phyloP scores from a whole-genome alignment of 1,140 invertebrate genomes.

The Penaeus japonicus region DNA sequence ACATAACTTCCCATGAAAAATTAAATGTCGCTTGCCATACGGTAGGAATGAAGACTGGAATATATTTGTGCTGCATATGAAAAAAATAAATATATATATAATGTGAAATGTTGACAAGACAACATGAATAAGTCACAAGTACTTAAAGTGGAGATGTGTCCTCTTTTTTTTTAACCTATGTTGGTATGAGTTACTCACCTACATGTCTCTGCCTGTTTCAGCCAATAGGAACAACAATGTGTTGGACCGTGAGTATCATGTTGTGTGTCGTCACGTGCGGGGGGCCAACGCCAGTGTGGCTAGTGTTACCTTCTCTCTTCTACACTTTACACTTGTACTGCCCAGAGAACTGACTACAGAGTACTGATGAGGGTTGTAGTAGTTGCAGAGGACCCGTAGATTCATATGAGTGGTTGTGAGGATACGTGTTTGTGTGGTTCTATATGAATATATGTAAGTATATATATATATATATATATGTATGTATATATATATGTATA shows the following conservation, averaged over 20 bases:
- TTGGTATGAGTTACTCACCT: slow-evolving; percentile 46
- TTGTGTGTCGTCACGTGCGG: slow-evolving; percentile 33
- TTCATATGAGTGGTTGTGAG: not conserved
- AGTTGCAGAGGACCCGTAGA: not conserved
- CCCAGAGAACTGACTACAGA: too few relatives aligned
- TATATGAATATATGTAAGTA: not conserved
- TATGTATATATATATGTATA: not conserved
- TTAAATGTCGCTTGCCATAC: not conserved
- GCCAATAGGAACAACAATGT: slow-evolving; percentile 60
- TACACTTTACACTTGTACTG: too few relatives aligned
- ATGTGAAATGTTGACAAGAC: too few relatives aligned
- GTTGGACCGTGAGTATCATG: slow-evolving; percentile 59
- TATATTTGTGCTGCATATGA: slow-evolving; percentile 6
- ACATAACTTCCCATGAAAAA: not conserved
- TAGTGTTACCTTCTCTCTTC: too few relatives aligned
- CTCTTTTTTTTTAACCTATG: not conserved
- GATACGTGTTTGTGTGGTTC: not conserved
- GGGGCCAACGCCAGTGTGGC: not conserved
- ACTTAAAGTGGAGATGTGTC: not conserved
- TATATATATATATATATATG: not conserved
- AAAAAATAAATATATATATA: too few relatives aligned
- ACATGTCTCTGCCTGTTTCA: slow-evolving; percentile 53
- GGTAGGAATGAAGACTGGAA: slow-evolving; percentile 21
- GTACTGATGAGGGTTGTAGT: too few relatives aligned
- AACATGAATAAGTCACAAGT: too few relatives aligned